Conservation (phyloP, 2,113 vertebrate species). For the Pseudonaja textilis region DNA sequence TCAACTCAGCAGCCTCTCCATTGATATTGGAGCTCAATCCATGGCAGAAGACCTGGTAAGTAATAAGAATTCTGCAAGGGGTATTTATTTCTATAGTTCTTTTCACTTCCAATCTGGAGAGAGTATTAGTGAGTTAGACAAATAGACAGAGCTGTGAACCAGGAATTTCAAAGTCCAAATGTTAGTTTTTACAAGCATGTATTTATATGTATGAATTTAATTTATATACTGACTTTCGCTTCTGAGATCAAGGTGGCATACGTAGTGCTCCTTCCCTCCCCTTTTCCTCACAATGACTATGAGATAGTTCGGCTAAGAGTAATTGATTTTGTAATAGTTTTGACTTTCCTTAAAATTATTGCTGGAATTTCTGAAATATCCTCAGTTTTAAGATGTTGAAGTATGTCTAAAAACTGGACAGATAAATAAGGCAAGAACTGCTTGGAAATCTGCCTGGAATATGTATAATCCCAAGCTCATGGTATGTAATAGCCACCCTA, state of each 20-base stretch:
- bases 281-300: not conserved
- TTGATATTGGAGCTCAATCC: conserved; percentile 93
- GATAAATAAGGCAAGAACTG: not conserved
- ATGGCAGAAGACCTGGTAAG: conserved; percentile 98
- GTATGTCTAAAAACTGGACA: not conserved
- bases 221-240: not conserved
- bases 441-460: not conserved
- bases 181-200: not conserved
- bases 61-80: not conserved
- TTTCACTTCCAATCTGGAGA: not conserved
- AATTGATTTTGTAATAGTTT: not conserved
- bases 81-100: not conserved
- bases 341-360: not conserved
- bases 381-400: not conserved
- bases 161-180: not conserved
- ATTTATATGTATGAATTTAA: not conserved
- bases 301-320: not conserved
- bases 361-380: not conserved
- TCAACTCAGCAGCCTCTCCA: conserved; percentile 92
- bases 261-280: not conserved
- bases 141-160: not conserved
- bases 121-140: not conserved
- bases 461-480: not conserved
- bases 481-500: not conserved
- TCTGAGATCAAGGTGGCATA: not conserved